Evolutionary conservation across 2,888 invertebrate genomes (phyloP).

Genomic region (Drosophila recens): DNA sequence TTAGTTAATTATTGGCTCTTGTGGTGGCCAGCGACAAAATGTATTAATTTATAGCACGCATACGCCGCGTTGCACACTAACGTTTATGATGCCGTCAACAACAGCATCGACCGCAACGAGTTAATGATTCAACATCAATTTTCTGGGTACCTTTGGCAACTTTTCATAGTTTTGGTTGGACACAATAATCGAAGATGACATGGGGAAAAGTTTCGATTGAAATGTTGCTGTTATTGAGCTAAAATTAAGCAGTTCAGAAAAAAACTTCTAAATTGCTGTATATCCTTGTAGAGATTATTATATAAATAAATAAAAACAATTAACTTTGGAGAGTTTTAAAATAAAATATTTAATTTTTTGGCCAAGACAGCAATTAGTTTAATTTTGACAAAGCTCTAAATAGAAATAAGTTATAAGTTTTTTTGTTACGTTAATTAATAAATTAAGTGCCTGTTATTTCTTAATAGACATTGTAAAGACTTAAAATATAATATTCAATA

Average conservation of each 20-base stretch:
- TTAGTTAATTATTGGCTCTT: constrained; percentile 72
- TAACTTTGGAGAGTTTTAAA: too few species aligned
- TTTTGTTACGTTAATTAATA: background rate
- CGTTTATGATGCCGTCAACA: constrained; percentile 46
- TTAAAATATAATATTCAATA: background rate
- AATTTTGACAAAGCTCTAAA: too few species aligned
- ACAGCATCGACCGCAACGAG: constrained; percentile 26
- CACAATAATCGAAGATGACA: background rate
- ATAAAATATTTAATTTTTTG: too few species aligned
- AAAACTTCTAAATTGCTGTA: too few species aligned
- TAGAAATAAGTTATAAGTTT: background rate
- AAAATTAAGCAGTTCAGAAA: background rate
- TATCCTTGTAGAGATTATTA: too few species aligned
- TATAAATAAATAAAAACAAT: too few species aligned
- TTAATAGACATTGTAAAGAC: background rate
- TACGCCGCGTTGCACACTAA: constrained; percentile 41
- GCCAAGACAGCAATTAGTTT: too few species aligned
- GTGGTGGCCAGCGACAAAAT: constrained; percentile 46
- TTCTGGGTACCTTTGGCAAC: constrained; percentile 3
- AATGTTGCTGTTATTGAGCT: background rate
- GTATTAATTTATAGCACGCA: constrained; percentile 68
- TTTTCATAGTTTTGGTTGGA: constrained; percentile 11
- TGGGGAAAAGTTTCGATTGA: background rate
- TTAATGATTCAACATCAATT: constrained; percentile 26
- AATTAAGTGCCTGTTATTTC: background rate